phyloP scores from a whole-genome alignment of 2,797 vertebrate species.

The Cuculus canorus region DNA sequence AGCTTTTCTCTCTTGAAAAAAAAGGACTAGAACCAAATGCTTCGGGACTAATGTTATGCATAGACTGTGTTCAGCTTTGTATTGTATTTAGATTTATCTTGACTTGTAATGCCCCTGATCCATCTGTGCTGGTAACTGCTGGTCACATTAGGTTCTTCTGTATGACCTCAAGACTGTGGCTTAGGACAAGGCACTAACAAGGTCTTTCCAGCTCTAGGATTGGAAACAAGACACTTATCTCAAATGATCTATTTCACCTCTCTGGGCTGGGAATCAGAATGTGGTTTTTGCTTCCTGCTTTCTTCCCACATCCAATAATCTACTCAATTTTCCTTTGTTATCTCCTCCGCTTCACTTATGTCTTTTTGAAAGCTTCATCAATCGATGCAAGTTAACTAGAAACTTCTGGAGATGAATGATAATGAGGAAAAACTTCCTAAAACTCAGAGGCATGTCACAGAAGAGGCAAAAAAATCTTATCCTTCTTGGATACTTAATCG shows the following conservation, averaged over 20 bases:
- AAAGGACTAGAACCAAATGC: not conserved
- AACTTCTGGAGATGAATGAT: not conserved
- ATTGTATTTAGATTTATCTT: not conserved
- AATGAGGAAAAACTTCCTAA: not conserved
- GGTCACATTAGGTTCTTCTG: not conserved
- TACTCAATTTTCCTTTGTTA: not conserved
- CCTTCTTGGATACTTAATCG: not conserved
- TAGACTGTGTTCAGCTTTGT: not conserved
- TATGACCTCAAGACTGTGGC: not conserved
- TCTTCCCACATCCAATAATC: not conserved
- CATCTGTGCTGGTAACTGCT: not conserved
- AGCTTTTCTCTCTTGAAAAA: not conserved
- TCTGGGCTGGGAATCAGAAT: not conserved
- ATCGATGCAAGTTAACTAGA: not conserved
- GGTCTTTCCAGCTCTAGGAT: not conserved
- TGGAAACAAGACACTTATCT: not conserved
- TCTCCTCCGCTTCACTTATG: not conserved
- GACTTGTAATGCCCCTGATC: not conserved
- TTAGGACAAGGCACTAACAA: not conserved
- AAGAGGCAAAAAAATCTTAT: not conserved
- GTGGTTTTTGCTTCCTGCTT: not conserved
- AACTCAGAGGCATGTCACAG: not conserved
- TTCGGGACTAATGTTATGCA: not conserved
- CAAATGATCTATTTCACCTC: not conserved
- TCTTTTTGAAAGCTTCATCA: not conserved